phyloP scores from a whole-genome alignment of 2,888 invertebrate species.

The Microctonus brassicae region DNA sequence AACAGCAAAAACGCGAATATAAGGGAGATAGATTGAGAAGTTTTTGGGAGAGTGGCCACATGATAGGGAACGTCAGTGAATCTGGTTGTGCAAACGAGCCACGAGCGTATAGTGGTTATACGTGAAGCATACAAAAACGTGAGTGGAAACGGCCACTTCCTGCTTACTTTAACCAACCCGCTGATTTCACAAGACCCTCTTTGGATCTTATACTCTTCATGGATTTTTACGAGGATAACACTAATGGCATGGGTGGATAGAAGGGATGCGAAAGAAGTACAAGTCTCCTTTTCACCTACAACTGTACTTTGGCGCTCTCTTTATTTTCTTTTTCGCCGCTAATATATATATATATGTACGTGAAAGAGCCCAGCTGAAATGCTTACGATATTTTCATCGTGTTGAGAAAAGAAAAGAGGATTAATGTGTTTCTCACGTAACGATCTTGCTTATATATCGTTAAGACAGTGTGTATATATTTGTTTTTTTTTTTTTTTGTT shows the following conservation, averaged over 20 bases:
- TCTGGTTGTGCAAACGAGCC: constrained; percentile 27
- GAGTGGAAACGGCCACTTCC: constrained; percentile 20
- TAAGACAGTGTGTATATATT: constrained; percentile 12
- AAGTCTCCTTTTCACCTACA: constrained; percentile 22
- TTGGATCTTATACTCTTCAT: constrained; percentile 29
- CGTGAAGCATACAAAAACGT: constrained; percentile 25
- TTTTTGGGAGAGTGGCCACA: not conserved
- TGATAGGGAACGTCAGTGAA: constrained; percentile 32
- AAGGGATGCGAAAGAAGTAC: not conserved
- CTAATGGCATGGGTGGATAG: constrained; percentile 56
- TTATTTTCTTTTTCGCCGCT: constrained; percentile 31
- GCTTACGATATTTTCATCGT: constrained; percentile 44
- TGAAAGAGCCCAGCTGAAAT: constrained; percentile 35
- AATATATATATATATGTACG: constrained; percentile 20
- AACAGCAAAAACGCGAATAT: not conserved
- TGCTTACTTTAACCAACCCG: constrained; percentile 20
- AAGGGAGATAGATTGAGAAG: not conserved
- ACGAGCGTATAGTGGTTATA: constrained; percentile 7
- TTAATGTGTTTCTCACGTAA: constrained; percentile 47
- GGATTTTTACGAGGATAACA: constrained; percentile 55
- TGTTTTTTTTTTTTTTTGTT: constrained; percentile 6
- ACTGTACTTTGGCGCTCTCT: constrained; percentile 10
- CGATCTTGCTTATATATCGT: constrained; percentile 29
- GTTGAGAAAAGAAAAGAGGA: constrained; percentile 45
- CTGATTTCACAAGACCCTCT: constrained; percentile 28